Conservation (phyloP, 2,113 vertebrate species). For the Gymnarchus niloticus region DNA sequence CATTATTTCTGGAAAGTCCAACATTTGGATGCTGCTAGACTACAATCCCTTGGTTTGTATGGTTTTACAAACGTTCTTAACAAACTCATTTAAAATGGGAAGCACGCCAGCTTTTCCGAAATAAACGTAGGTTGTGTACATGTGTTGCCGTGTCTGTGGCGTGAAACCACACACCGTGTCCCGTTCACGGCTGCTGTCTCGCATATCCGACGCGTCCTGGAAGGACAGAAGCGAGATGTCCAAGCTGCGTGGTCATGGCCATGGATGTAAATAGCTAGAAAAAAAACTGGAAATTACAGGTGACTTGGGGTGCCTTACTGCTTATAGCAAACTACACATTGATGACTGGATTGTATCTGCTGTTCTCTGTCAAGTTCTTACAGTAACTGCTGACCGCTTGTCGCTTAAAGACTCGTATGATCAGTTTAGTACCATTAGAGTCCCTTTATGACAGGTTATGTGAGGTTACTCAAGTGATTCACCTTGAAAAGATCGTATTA, state of each 20-base stretch:
- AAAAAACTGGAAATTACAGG: no score
- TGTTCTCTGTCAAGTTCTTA: background rate
- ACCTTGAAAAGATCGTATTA: no score
- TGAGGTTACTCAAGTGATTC: background rate
- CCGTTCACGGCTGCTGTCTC: no score
- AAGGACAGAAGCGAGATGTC: background rate
- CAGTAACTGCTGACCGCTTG: background rate
- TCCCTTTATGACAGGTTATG: background rate
- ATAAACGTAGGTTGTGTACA: constrained; percentile 65
- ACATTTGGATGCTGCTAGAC: constrained; percentile 73
- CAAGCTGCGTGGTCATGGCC: background rate
- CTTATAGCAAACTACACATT: background rate
- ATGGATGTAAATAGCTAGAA: no score
- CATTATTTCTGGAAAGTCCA: constrained; percentile 57
- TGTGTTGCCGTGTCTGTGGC: background rate
- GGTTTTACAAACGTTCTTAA: constrained; percentile 67
- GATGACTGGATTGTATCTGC: background rate
- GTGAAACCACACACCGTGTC: background rate
- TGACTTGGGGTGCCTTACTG: no score
- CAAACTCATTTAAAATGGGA: constrained; percentile 72
- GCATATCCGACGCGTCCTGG: background rate
- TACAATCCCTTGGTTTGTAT: constrained; percentile 66
- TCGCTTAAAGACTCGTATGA: background rate
- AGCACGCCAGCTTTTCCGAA: constrained; percentile 71
- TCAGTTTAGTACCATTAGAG: background rate